A percentile compares a stretch with the other conserved stretches of the same genome.
These are phyloP conservation scores for Mythimna pallens DNA, from an alignment of 2,888 invertebrate genomes.

Conservation along the genomic window DNA sequence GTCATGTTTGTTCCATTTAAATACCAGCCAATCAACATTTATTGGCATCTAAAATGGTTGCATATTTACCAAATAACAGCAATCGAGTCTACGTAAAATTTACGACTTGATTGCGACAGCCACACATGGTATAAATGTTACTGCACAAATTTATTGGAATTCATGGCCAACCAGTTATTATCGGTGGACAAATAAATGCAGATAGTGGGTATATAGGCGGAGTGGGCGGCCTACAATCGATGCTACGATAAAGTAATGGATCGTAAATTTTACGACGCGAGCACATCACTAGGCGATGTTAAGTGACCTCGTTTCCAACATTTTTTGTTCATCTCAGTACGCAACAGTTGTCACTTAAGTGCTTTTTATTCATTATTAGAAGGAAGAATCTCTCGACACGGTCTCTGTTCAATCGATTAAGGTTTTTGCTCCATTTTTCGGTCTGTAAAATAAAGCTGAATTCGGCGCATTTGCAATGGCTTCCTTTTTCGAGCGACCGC, in stretches of 20 bases:
- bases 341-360: conserved; percentile 62
- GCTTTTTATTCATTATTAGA: conserved; percentile 57
- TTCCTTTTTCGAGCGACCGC: conserved; percentile 70
- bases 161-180: conserved; percentile 71
- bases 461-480: conserved; percentile 69
- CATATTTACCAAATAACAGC: conserved; percentile 59
- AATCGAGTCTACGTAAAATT: conserved; percentile 53
- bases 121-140: conserved; percentile 57
- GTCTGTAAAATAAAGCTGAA: conserved; percentile 64
- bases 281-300: conserved; percentile 68
- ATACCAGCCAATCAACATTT: conserved; percentile 51
- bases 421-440: conserved; percentile 68
- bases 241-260: conserved; percentile 59
- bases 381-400: conserved; percentile 66
- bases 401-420: conserved; percentile 69
- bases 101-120: conserved; percentile 61
- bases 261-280: conserved; percentile 60
- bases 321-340: conserved; percentile 72
- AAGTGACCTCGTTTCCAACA: conserved; percentile 72
- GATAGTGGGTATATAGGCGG: conserved; percentile 51
- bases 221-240: conserved; percentile 62
- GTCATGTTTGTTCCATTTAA: conserved; percentile 50
- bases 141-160: conserved; percentile 69
- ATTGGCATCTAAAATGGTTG: conserved; percentile 59
- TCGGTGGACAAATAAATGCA: conserved; percentile 64